Conservation (phyloP, 2,113 vertebrate genomes). For the Pituophis catenifer region DNA sequence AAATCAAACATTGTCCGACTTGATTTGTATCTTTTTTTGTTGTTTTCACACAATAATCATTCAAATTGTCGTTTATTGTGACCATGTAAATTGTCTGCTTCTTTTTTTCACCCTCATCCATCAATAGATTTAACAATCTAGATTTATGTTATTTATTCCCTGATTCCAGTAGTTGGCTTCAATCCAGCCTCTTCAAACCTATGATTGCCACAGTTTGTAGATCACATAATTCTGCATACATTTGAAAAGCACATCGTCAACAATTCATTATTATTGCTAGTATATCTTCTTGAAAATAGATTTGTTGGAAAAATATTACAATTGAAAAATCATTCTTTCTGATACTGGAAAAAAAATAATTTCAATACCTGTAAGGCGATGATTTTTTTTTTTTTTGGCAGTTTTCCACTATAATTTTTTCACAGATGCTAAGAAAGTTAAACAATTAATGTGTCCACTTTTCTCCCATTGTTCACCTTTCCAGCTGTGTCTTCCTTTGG, state of each 20-base stretch:
- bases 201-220: neutral
- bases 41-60: neutral
- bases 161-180: neutral
- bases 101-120: neutral
- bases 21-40: neutral
- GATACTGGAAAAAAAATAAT: neutral
- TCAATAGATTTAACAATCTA: neutral
- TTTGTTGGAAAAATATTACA: neutral
- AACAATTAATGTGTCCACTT: neutral
- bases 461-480: neutral
- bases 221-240: neutral
- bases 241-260: neutral
- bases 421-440: neutral
- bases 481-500: neutral
- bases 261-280: neutral
- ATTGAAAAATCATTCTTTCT: neutral
- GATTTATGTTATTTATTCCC: neutral
- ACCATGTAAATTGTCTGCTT: neutral
- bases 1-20: neutral
- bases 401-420: neutral
- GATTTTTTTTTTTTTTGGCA: neutral
- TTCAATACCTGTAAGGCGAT: neutral
- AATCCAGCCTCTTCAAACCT: neutral
- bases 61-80: neutral
- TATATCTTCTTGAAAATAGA: neutral